Evolutionary conservation across 2,888 invertebrate genomes (phyloP).

Genomic region (Mythimna impura): DNA sequence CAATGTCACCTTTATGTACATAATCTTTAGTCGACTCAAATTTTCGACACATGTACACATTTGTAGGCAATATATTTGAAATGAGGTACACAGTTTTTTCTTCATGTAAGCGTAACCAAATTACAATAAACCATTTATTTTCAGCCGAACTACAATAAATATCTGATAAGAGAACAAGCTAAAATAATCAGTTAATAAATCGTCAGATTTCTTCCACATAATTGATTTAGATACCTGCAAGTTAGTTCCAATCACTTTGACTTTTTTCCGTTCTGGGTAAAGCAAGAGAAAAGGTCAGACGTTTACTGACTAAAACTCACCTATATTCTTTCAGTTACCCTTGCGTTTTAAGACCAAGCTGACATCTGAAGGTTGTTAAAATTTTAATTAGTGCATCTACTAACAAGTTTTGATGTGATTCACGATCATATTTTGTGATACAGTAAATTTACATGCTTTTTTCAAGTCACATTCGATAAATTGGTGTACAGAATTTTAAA

Average conservation of each 20-base stretch:
- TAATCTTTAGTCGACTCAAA: no score
- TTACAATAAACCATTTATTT: not conserved
- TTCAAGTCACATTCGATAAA: not conserved
- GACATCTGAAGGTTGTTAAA: not conserved
- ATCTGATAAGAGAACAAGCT: not conserved
- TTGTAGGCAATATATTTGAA: no score
- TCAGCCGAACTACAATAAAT: not conserved
- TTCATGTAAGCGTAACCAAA: no score
- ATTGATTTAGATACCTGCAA: not conserved
- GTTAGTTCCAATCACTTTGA: not conserved
- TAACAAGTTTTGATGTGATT: slow-evolving; percentile 4
- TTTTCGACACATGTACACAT: no score
- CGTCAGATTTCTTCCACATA: not conserved
- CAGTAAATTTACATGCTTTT: not conserved
- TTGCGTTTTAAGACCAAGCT: not conserved
- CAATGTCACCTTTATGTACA: no score
- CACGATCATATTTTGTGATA: not conserved
- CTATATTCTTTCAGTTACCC: no score
- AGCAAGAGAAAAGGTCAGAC: no score
- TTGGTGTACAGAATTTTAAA: not conserved
- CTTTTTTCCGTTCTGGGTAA: no score
- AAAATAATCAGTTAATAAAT: not conserved
- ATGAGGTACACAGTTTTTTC: no score
- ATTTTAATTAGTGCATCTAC: not conserved
- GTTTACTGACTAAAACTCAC: no score